Conservation (phyloP, 2,888 invertebrate species). For the Hirudinaria manillensis region DNA sequence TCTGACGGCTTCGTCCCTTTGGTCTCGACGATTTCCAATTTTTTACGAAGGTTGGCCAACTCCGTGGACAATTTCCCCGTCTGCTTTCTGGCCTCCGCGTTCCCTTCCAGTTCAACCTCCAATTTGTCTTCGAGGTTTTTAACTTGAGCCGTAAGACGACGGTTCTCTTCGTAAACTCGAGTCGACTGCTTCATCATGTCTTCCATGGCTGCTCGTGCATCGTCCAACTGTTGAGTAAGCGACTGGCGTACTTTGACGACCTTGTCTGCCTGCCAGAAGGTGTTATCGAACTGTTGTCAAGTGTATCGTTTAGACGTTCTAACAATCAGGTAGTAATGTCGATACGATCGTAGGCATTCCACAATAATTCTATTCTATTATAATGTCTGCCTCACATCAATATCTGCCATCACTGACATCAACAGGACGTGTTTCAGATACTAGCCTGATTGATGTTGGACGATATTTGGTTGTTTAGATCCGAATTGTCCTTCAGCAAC, state of each 20-base stretch:
- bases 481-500: conserved; percentile 23
- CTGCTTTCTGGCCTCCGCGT: conserved; percentile 96
- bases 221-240: conserved; percentile 50
- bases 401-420: too few relatives aligned
- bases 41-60: conserved; percentile 1
- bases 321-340: too few relatives aligned
- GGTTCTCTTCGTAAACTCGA: conserved; percentile 44
- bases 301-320: too few relatives aligned
- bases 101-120: conserved; percentile 97
- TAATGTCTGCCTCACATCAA: too few relatives aligned
- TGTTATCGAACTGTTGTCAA: too few relatives aligned
- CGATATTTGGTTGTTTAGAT: conserved; percentile 11
- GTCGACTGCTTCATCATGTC: conserved; percentile 68
- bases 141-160: conserved; percentile 95
- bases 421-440: too few relatives aligned
- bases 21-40: conserved; percentile 14
- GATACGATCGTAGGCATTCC: too few relatives aligned
- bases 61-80: conserved; percentile 94
- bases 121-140: conserved; percentile 98
- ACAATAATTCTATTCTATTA: too few relatives aligned
- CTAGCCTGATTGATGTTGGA: conserved; percentile 6
- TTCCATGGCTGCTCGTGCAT: conserved; percentile 71
- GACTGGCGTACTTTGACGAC: neutral
- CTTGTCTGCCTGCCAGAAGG: conserved; percentile 13
- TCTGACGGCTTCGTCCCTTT: conserved; percentile 13